These are phyloP conservation scores for Aleiodes testaceus DNA, from an alignment of 2,888 invertebrate species.

Conservation along the genomic window DNA sequence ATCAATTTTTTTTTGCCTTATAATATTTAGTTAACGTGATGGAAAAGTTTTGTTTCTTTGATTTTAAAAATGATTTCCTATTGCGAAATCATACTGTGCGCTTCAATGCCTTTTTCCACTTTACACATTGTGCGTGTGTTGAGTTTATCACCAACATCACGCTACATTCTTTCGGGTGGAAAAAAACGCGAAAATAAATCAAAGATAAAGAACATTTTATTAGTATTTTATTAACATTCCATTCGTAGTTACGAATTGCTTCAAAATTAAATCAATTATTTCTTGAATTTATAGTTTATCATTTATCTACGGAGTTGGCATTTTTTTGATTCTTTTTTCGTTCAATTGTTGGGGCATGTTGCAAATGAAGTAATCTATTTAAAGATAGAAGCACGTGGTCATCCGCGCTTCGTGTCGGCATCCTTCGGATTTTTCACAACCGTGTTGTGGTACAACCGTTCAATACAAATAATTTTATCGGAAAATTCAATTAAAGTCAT, in stretches of 20 bases:
- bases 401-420: not conserved
- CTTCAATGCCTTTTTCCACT: not conserved
- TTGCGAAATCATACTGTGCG: conserved; percentile 4
- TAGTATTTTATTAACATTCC: not conserved
- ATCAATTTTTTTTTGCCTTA: not conserved
- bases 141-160: conserved; percentile 14
- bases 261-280: not conserved
- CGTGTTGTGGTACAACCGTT: conserved; percentile 20
- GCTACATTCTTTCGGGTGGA: not conserved
- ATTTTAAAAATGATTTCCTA: not conserved
- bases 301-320: not conserved
- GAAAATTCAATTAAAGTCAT: not conserved
- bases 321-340: not conserved
- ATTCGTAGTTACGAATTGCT: not conserved
- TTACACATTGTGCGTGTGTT: not conserved
- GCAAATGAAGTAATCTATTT: conserved; percentile 22
- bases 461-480: not conserved
- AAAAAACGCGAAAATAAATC: not conserved
- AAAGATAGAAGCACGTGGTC: conserved; percentile 23
- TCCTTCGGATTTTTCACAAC: not conserved
- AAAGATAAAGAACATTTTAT: not conserved
- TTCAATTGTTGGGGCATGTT: conserved; percentile 16
- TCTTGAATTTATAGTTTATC: not conserved
- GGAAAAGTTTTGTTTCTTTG: not conserved
- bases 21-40: not conserved